Evolutionary conservation across 2,797 vertebrate species (phyloP), one percentile per base, ranked within the genome.

Genomic region (Peromyscus nudipes): DNA sequence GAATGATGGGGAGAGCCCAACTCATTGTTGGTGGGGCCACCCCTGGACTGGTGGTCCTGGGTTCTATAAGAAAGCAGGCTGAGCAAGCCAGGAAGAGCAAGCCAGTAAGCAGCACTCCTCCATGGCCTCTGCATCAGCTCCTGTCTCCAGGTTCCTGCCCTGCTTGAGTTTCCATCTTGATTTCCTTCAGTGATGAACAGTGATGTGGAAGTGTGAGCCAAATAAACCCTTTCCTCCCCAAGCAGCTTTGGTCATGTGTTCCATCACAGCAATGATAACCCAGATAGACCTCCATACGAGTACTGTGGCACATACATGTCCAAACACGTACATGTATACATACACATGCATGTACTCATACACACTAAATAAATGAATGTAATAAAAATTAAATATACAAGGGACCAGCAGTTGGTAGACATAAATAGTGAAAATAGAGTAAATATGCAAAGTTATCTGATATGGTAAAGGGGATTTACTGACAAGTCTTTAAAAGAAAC

Each of bases 351-450:
- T 31, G 31, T 34, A 7, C 11, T 14, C 43, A 49, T 34, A 13
- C 4, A 55, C 10, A 17, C 85, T n/a, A 69, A n/a, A 57, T 25
- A 73, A 87, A 31, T 73, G 23, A 57, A 55, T 73, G n/a, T 21
- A 43, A 88, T 88, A 62, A 62, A 60, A 69, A 87, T 29, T 29
- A 73, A 73, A 31, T 77, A 25, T 40, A 12, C 62, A 77, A 73
- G 34, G 62, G 46, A 14, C 23, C 60, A 79, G 13, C 27, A 94
- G 23, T 73, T 87, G 62, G 83, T 57, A 92, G 27, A 17, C 23
- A 79, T 64, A 37, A 86, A 40, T 31, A 80, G 73, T 91, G 43
- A 96, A 97, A 95, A 86, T 12, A 65, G 52, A 91, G 46, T 90
- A 62, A 83, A 55, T 5, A 16, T 65, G 23, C 57, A 90, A 85